Base-by-base conservation (phyloP, 2,888 invertebrate genomes). In the Lysandra bellargus region DNA sequence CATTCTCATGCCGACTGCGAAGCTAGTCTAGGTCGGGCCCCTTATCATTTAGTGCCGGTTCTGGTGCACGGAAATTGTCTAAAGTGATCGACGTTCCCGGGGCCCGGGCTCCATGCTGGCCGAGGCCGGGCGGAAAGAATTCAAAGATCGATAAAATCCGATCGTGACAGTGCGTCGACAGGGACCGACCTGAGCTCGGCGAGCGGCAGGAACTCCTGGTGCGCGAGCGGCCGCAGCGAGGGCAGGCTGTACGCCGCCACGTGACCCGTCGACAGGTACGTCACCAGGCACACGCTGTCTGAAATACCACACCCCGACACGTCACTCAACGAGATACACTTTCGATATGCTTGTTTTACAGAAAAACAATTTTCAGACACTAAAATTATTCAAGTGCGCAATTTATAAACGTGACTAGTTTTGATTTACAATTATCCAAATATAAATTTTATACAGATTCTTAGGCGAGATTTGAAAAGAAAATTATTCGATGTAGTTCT, bases 251-350 rank as follows among this genome's bases (percentile, higher is more conserved):
- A 98, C 82, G 98, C 98, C 88, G 97, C 96, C 88, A 99, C 95
- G 94, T 98, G 98, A 80, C 99, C 99, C 92, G 97, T 99, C 82
- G 99, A 98, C 87, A 98, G 95, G 95, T 99, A 99, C 93, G 98
- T 98, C 85, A 98, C 97, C 88, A 99, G 96, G 92, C 99, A 99
- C 86, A 98, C 98, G 91, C 98, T 98, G 94, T 99, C 99, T 99
- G 96, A 14, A 90, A 90, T 75, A 44, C 37, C 40, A 23, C 23
- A n/a, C 30, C 40, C 37, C 37, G 6, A 23, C 6, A 60, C n/a
- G n/a, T 60, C n/a, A 60, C 7, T 44, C 7, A 44, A 44, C 9
- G 44, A 44, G 49, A 49, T 49, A 49, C 49, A 9, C 49, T 49
- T 9, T 49, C 9, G 9, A 9, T 44, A 49, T 49, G 9, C 12